Base-by-base conservation (phyloP, 2,113 vertebrate genomes). In the Scophthalmus maximus region DNA sequence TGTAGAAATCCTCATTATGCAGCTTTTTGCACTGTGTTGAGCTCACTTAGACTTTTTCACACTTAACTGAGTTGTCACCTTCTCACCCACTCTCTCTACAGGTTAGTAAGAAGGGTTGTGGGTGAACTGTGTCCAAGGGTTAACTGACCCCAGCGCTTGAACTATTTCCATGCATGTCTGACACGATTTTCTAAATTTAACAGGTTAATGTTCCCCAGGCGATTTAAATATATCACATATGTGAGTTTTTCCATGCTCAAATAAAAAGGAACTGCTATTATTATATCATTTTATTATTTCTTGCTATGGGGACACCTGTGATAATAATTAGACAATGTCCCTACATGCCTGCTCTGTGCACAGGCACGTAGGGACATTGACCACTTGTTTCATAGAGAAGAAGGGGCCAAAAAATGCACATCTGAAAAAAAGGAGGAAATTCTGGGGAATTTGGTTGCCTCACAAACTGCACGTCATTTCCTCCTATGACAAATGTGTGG, bases 401-500 rank as follows among this genome's bases (percentile, higher is more conserved):
- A 34, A 68, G 51, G 15, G 14, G 29, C 2, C 7, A 72, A 76
- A 78, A 84, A 81, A 57, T 38, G 66, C 9, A 49, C 42, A 72
- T 70, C 2, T 70, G 47, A 75, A 44, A 64, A 75, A 85, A 83
- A 81, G 82, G 81, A 91, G 83, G 87, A 92, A 78, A 90, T 93
- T 92, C 92, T 92, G 91, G 90, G 91, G 93, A 93, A 90, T 91
- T 85, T 75, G 76, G 81, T 93, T 93, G 92, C 92, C 85, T 93
- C 91, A 93, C 83, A 87, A 87, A 78, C 66, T 62, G 67, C 57
- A 83, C 92, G 92, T 94, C 92, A 94, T 90, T 94, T 94, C 93
- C 93, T 89, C 80, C 52, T 56, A 20, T 93, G 91, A 92, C 91
- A 92, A 91, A 88, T 74, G 78, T 90, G 92, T 83, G 92, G 92